These are phyloP conservation scores for Yponomeuta plumbellus DNA, from an alignment of 2,888 invertebrate species.

Conservation along the genomic window DNA sequence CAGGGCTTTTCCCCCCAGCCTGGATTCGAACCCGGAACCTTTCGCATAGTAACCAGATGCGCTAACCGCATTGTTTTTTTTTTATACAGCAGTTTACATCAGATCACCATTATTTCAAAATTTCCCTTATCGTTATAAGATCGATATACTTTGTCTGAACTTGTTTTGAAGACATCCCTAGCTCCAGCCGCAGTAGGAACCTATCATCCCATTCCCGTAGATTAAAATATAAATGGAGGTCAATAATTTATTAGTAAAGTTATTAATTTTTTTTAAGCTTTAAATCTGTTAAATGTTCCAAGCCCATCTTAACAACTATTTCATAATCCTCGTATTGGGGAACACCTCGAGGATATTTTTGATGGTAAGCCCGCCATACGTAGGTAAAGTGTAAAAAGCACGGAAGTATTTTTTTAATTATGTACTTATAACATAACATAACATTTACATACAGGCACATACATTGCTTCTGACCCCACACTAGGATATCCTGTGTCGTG, in stretches of 20 bases:
- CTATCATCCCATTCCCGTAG: slow-evolving; percentile 35
- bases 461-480: too few relatives aligned
- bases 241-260: slow-evolving; percentile 57
- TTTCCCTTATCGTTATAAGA: too few relatives aligned
- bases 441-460: too few relatives aligned
- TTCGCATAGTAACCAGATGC: too few relatives aligned
- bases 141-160: too few relatives aligned
- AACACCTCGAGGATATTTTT: neutral
- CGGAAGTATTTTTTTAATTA: neutral
- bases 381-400: neutral
- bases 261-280: slow-evolving; percentile 38
- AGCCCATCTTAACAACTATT: neutral
- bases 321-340: neutral
- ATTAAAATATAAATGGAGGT: slow-evolving; percentile 55
- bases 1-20: too few relatives aligned
- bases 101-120: too few relatives aligned
- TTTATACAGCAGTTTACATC: too few relatives aligned
- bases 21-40: too few relatives aligned
- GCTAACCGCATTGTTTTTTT: too few relatives aligned
- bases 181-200: neutral
- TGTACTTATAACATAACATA: too few relatives aligned
- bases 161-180: slow-evolving; percentile 22
- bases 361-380: neutral
- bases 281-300: slow-evolving; percentile 25
- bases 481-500: too few relatives aligned